phyloP scores from a whole-genome alignment of 2,888 invertebrate genomes.

The Lycocerus yunnanus region DNA sequence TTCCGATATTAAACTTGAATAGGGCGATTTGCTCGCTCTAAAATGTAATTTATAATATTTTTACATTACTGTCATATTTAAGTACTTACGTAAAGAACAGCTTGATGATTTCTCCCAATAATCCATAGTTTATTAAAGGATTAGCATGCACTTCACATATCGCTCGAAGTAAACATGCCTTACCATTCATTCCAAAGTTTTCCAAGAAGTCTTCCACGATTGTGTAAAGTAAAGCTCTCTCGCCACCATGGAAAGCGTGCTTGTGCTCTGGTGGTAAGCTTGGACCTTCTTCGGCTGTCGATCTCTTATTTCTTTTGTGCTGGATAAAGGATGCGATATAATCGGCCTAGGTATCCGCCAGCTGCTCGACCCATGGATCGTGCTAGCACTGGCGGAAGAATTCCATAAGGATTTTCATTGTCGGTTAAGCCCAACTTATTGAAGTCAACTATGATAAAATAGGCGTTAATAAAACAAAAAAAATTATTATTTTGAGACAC shows the following conservation, averaged over 20 bases:
- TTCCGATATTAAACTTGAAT: slow-evolving; percentile 71
- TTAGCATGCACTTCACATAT: slow-evolving; percentile 87
- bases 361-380: slow-evolving; percentile 77
- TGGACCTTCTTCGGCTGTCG: slow-evolving; percentile 48
- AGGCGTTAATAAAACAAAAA: neutral
- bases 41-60: slow-evolving; percentile 35
- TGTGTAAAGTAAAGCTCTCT: slow-evolving; percentile 78
- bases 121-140: slow-evolving; percentile 75
- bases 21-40: slow-evolving; percentile 84
- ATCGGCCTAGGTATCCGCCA: slow-evolving; percentile 69
- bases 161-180: slow-evolving; percentile 78
- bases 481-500: slow-evolving; percentile 43
- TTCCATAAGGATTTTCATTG: slow-evolving; percentile 85
- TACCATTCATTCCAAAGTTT: slow-evolving; percentile 82
- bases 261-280: slow-evolving; percentile 54
- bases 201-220: slow-evolving; percentile 78
- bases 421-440: slow-evolving; percentile 86
- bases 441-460: slow-evolving; percentile 72
- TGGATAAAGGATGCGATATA: slow-evolving; percentile 75
- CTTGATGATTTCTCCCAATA: slow-evolving; percentile 81
- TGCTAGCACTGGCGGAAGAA: slow-evolving; percentile 75
- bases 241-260: slow-evolving; percentile 76
- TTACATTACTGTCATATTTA: neutral
- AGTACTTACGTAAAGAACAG: slow-evolving; percentile 80
- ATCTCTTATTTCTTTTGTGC: slow-evolving; percentile 61